These are phyloP conservation scores for Enhydra lutris DNA, from an alignment of 2,113 vertebrate species.

Conservation along the genomic window DNA sequence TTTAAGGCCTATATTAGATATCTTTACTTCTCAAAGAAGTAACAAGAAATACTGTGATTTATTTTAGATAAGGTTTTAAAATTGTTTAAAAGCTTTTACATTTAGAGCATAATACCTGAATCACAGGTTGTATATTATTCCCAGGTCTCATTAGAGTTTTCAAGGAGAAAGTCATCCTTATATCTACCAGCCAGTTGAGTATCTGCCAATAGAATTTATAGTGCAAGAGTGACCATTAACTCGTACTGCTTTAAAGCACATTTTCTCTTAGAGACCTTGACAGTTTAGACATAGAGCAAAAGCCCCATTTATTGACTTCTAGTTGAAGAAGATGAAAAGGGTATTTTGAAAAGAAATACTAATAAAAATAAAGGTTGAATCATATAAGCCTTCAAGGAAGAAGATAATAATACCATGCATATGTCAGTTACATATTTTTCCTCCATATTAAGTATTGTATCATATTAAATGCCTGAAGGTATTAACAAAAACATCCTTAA, in stretches of 20 bases:
- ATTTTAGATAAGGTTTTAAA: slow-evolving; percentile 54
- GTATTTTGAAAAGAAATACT: slow-evolving; percentile 71
- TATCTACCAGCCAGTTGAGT: slow-evolving; percentile 76
- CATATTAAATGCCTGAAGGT: slow-evolving; percentile 38
- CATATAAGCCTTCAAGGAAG: slow-evolving; percentile 65
- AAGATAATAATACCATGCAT: slow-evolving; percentile 31
- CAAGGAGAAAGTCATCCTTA: slow-evolving; percentile 85
- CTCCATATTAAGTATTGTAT: slow-evolving; percentile 40
- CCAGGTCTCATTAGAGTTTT: slow-evolving; percentile 82
- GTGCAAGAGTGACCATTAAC: slow-evolving; percentile 80
- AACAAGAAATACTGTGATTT: slow-evolving; percentile 75
- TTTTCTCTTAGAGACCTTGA: slow-evolving; percentile 83
- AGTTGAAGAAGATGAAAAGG: slow-evolving; percentile 82
- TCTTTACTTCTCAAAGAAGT: slow-evolving; percentile 67
- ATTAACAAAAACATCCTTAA: slow-evolving; percentile 46
- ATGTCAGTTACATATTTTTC: slow-evolving; percentile 7
- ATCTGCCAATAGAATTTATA: slow-evolving; percentile 82
- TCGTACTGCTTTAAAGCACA: slow-evolving; percentile 81
- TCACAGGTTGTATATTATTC: slow-evolving; percentile 83
- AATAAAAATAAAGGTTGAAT: slow-evolving; percentile 80
- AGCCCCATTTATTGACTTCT: slow-evolving; percentile 81
- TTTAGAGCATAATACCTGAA: slow-evolving; percentile 73
- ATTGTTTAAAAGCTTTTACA: slow-evolving; percentile 79
- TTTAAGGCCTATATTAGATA: slow-evolving; percentile 39
- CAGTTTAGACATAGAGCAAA: slow-evolving; percentile 80